A percentile compares a stretch with the other conserved stretches of the same genome.
phyloP scores from a whole-genome alignment of 2,113 vertebrate species.

The Brachirus orientalis region DNA sequence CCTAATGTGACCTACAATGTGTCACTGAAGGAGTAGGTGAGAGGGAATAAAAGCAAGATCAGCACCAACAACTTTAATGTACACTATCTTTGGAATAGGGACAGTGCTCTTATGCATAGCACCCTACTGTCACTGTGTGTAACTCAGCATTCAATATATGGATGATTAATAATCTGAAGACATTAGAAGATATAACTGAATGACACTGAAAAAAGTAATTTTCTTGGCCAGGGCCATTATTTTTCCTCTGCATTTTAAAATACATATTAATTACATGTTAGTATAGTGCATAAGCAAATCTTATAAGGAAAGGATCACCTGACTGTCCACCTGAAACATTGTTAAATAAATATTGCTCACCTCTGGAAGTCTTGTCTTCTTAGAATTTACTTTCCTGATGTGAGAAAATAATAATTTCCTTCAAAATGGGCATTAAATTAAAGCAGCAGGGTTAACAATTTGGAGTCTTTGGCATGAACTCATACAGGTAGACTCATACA shows the following conservation, averaged over 20 bases:
- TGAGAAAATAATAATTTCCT: constrained; percentile 1
- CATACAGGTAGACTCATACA: constrained; percentile 6
- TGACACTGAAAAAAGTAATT: background rate
- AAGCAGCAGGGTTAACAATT: background rate
- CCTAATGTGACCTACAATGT: constrained; percentile 36
- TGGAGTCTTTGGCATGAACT: constrained; percentile 6
- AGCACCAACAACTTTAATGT: constrained; percentile 12
- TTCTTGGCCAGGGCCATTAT: background rate
- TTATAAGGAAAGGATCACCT: background rate
- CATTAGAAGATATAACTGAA: background rate
- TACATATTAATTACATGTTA: background rate
- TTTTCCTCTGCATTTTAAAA: constrained; percentile 3
- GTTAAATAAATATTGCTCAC: constrained; percentile 47
- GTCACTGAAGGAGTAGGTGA: constrained; percentile 3
- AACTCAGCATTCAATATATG: constrained; percentile 1
- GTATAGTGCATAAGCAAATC: background rate
- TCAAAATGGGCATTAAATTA: constrained; percentile 21
- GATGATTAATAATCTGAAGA: background rate
- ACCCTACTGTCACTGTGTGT: background rate
- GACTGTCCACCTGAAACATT: background rate
- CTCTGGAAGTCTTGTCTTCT: constrained; percentile 49
- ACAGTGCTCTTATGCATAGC: constrained; percentile 14
- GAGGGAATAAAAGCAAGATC: constrained; percentile 7
- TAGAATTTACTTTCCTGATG: constrained; percentile 1
- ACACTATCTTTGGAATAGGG: constrained; percentile 30